Evolutionary conservation across 1,140 invertebrate genomes (phyloP), one percentile per base, ranked within the genome.

Genomic region (Steinernema khuongi): DNA sequence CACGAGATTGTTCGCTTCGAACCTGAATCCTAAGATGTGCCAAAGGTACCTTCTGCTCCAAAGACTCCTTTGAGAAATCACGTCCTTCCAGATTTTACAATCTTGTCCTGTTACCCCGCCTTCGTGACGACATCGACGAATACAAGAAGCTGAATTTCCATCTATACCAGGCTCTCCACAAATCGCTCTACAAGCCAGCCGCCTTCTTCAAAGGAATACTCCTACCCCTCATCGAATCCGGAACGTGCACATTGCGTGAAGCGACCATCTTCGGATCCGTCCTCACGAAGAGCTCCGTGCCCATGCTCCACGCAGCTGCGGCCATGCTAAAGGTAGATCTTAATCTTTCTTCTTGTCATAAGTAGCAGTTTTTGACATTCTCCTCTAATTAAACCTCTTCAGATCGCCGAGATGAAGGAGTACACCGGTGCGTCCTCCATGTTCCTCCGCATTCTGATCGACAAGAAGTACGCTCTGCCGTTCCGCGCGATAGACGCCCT

Each of bases 201-300:
- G 96, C 92, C n/a, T 99, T 99, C 82, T 97, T 97, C 91, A 99
- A 99, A 88, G 96, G 96, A 79, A 91, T 97, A 79, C 86, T 97
- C 31, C 81, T 97, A 36, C 94, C 95, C 1, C 86, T 97, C 18
- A 79, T 82, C 73, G 81, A 92, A 90, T 90, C 91, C 80, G 94
- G 94, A 33, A 92, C 91, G 74, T 99, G 96, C 84, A 94, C 94
- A 1, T 87, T 99, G 44, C 87, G 95, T 76, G 96, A 99, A 88
- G 95, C 96, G 0, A 91, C 94, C 30, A 97, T 99, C 71, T 87
- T 99, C 76, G 92, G 94, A 1, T 96, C 94, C 41, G 91, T 99
- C 0, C 84, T 99, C 31, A 90, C 91, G 0, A 91, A 93, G 79
- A 93, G 92, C 86, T 96, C 94, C 0, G 93, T 99, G 60, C 96